These are phyloP conservation scores for Patiria miniata DNA, from an alignment of 35 echinoderm and acorn worm species.

Conservation along the genomic window DNA sequence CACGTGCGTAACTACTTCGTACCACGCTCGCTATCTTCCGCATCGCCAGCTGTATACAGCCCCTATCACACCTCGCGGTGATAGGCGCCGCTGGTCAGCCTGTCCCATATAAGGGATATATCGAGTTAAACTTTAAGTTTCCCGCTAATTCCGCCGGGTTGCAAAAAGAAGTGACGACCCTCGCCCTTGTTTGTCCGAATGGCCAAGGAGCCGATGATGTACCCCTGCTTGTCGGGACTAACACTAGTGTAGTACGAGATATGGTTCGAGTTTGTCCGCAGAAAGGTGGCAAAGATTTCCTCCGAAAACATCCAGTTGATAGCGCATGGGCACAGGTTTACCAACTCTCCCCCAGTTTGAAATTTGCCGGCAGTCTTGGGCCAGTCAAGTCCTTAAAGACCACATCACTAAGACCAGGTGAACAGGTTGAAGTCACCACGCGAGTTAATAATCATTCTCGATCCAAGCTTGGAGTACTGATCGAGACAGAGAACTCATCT, in stretches of 20 bases:
- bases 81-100: conserved; percentile 41
- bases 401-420: background rate
- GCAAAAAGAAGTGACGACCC: background rate
- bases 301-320: background rate
- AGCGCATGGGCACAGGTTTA: background rate
- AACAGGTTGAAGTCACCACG: background rate
- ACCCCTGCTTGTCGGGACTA: conserved; percentile 24
- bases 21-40: background rate
- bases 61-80: conserved; percentile 31
- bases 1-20: conserved; percentile 24
- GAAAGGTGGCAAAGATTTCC: background rate
- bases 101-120: conserved; percentile 47
- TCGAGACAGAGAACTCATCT: background rate
- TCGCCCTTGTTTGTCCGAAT: conserved; percentile 28
- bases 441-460: background rate
- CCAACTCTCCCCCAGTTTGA: background rate
- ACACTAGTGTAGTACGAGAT: conserved; percentile 6
- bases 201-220: background rate
- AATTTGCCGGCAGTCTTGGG: background rate
- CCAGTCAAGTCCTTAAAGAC: background rate
- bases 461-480: background rate
- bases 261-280: background rate
- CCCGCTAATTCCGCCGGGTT: background rate
- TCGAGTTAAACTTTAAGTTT: conserved; percentile 4
- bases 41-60: conserved; percentile 23